Base-by-base conservation (phyloP, 2,797 vertebrate genomes). In the Crax fasciolata region DNA sequence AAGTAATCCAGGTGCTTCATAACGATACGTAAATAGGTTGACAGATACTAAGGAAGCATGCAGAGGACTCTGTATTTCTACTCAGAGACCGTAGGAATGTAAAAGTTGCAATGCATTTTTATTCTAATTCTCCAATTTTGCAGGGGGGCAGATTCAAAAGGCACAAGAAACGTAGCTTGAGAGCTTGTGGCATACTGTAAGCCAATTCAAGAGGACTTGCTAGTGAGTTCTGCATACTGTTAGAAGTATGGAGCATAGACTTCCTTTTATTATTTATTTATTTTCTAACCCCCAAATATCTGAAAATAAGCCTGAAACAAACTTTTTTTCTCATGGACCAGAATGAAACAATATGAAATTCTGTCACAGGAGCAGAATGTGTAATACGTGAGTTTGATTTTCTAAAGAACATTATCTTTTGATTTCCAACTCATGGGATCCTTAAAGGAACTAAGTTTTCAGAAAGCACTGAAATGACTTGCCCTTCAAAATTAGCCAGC, bases 391-490 rank as follows among this genome's bases (percentile, higher is more conserved):
- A 68, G 43, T 90, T 72, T 58, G 30, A 35, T 94, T 93, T 92
- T 94, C 76, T 92, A n/a, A 91, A 28, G 24, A n/a, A 13, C 49
- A 12, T 0, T 4, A 23, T 70, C 9, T 93, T 89, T 44, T 68
- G 51, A 75, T 88, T 80, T 92, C 54, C 38, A 75, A 6, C n/a
- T 75, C 2, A 7, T 41, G 44, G 57, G 20, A 68, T 80, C 35
- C 12, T 91, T 86, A 52, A 90, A 86, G 30, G 61, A 87, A 51
- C 20, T 10, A 28, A 9, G 11, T 62, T 89, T 93, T 78, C 79
- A 91, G 82, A 55, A 91, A 70, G 58, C 16, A 35, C 4, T 65
- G 9, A 81, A 84, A 76, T 52, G 13, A 52, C 18, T 52, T 92
- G n/a, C 28, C 24, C 28, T 79, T 75, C 57, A 87, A 59, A 92